Evolutionary conservation across 2,888 invertebrate genomes (phyloP), one percentile per base, ranked within the genome.

Genomic region (Synergus umbraculus): DNA sequence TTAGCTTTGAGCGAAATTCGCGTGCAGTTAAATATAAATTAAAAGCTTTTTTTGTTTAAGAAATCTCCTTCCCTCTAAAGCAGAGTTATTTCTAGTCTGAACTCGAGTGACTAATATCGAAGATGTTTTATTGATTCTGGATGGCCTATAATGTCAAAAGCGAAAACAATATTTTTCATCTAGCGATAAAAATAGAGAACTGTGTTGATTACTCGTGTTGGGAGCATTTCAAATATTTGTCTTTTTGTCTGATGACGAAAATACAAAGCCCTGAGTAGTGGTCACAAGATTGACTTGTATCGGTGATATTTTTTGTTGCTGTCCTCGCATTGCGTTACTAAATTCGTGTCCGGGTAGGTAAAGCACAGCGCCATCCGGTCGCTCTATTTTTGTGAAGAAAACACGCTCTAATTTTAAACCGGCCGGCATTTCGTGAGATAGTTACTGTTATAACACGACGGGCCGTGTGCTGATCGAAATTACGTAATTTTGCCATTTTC

Each of bases 331-430:
- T 77, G 83, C 78, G 87, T 86, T 86, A 88, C 89, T 88, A 89
- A 89, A 88, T 89, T 85, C 83, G 87, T 86, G 86, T 86, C 86
- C 87, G 86, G 86, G 86, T 87, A 85, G 85, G 82, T 83, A 84
- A 85, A 85, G 81, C 84, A 82, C 85, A 86, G 87, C 87, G 86
- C 84, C 85, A 88, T 87, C 86, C 88, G 86, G 86, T 83, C 85
- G 88, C 89, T 90, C 91, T 91, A 91, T 90, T 91, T 91, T 90
- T 83, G 89, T 87, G 87, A 87, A 87, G 88, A 89, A 90, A 90
- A 89, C 89, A 83, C 87, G 87, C 86, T 88, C 91, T 91, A 91
- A 91, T 89, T 90, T 90, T 91, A 91, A 85, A 89, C 89, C 88
- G 87, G 87, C 87, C 87, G 86, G 85, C 85, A 84, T 87, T 87